These are phyloP conservation scores for Pogonomyrmex barbatus DNA, from an alignment of 1,140 invertebrate genomes.

Conservation along the genomic window DNA sequence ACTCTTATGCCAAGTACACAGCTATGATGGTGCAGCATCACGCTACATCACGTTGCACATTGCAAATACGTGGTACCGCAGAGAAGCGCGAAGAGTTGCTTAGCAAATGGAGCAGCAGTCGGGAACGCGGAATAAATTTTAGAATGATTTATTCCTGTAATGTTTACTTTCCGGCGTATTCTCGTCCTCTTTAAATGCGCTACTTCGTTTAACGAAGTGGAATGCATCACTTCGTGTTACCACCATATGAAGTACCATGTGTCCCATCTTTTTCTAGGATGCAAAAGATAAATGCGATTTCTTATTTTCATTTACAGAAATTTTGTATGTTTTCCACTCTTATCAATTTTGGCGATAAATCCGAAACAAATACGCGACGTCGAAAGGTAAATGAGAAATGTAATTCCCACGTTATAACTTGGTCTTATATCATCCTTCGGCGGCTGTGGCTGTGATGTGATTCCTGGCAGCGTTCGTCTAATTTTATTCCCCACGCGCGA, in stretches of 20 bases:
- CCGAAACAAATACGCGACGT: background rate
- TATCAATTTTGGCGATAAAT: background rate
- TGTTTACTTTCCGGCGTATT: slow-evolving; percentile 29
- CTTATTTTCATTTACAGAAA: background rate
- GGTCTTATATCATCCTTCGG: background rate
- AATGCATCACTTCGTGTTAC: background rate
- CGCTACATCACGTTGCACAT: slow-evolving; percentile 52
- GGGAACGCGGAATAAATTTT: slow-evolving; percentile 46
- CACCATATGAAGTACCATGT: background rate
- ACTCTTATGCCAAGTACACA: slow-evolving; percentile 34
- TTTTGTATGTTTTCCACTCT: background rate
- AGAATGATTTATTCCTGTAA: slow-evolving; percentile 53
- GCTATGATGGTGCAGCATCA: slow-evolving; percentile 8
- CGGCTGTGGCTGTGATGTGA: background rate
- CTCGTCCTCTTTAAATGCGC: slow-evolving; percentile 24
- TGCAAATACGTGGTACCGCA: slow-evolving; percentile 31
- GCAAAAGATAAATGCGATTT: background rate
- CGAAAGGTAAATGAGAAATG: background rate
- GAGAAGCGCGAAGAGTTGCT: background rate
- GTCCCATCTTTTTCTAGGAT: background rate
- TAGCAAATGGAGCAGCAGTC: slow-evolving; percentile 40
- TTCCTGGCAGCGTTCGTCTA: background rate
- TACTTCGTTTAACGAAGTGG: slow-evolving; percentile 10
- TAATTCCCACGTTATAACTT: background rate
- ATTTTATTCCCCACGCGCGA: slow-evolving; percentile 23